phyloP scores from a whole-genome alignment of 2,888 invertebrate genomes.

The Drosophila diplacantha region DNA sequence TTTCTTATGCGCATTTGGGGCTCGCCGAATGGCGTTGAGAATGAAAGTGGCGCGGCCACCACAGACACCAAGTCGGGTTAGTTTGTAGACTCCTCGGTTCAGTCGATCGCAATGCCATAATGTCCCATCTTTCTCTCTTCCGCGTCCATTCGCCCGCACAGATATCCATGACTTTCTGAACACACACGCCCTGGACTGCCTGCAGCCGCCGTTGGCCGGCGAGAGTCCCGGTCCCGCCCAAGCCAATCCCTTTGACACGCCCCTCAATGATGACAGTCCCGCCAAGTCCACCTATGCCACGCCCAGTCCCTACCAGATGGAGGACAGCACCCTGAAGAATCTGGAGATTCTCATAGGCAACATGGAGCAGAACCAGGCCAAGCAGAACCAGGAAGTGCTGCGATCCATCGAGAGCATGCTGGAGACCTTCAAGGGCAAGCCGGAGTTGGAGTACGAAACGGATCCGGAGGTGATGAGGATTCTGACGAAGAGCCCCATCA shows the following conservation, averaged over 20 bases:
- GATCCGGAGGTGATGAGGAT: conserved; percentile 74
- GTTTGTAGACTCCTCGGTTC: conserved; percentile 45
- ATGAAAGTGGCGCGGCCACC: conserved; percentile 80
- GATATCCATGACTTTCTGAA: conserved; percentile 77
- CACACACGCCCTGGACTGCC: conserved; percentile 74
- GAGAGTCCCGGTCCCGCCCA: conserved; percentile 40
- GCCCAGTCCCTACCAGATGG: conserved; percentile 60
- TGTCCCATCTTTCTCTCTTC: conserved; percentile 39
- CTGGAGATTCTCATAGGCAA: conserved; percentile 78
- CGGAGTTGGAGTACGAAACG: conserved; percentile 63
- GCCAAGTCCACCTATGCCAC: conserved; percentile 61
- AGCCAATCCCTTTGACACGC: conserved; percentile 54
- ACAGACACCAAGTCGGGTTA: conserved; percentile 74
- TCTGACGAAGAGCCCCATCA: conserved; percentile 76
- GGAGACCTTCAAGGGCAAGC: conserved; percentile 66
- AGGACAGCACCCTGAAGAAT: conserved; percentile 75
- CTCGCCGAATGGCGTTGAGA: conserved; percentile 84
- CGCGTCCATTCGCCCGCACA: conserved; percentile 59
- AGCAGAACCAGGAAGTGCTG: conserved; percentile 73
- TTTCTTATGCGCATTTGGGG: conserved; percentile 90
- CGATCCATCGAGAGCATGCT: conserved; percentile 75
- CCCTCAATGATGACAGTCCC: conserved; percentile 56
- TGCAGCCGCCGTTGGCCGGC: conserved; percentile 56
- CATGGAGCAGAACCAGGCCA: conserved; percentile 77
- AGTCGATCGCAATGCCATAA: conserved; percentile 24